These are phyloP conservation scores for Triplophysa siluroides DNA, from an alignment of 2,113 vertebrate species.

Conservation along the genomic window DNA sequence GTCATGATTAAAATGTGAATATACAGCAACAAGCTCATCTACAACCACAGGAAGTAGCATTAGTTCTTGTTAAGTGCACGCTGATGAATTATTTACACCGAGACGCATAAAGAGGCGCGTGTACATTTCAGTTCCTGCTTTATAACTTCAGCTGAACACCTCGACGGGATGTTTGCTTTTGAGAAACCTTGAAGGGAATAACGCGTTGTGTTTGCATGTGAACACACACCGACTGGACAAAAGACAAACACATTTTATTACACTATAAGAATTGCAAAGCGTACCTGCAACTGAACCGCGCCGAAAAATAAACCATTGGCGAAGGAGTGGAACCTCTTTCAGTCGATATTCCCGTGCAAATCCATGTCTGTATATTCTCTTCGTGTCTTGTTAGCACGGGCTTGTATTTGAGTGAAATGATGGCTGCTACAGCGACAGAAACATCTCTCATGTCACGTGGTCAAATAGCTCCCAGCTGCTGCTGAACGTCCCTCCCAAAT, in stretches of 20 bases:
- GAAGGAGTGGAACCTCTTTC: conserved; percentile 22
- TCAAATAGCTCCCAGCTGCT: conserved; percentile 77
- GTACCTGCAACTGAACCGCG: conserved; percentile 45
- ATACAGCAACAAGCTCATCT: neutral
- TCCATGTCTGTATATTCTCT: conserved; percentile 60
- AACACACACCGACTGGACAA: conserved; percentile 43
- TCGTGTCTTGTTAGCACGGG: conserved; percentile 54
- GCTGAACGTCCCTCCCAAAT: conserved; percentile 69
- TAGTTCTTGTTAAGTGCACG: conserved; percentile 10
- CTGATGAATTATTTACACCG: conserved; percentile 41
- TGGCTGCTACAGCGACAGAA: conserved; percentile 69
- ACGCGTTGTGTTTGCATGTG: conserved; percentile 18
- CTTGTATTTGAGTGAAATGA: conserved; percentile 71
- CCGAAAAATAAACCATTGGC: conserved; percentile 28
- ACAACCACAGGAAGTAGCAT: conserved; percentile 37
- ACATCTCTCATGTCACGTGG: conserved; percentile 76
- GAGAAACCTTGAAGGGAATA: neutral
- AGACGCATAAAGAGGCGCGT: neutral
- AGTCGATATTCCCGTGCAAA: conserved; percentile 52
- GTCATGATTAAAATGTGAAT: neutral
- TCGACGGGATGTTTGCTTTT: neutral
- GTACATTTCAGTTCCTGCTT: neutral
- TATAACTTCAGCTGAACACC: neutral
- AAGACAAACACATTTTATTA: neutral
- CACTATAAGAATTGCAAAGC: neutral